Evolutionary conservation across 2,797 vertebrate species (phyloP).

Genomic region (Synaphobranchus kaupii): DNA sequence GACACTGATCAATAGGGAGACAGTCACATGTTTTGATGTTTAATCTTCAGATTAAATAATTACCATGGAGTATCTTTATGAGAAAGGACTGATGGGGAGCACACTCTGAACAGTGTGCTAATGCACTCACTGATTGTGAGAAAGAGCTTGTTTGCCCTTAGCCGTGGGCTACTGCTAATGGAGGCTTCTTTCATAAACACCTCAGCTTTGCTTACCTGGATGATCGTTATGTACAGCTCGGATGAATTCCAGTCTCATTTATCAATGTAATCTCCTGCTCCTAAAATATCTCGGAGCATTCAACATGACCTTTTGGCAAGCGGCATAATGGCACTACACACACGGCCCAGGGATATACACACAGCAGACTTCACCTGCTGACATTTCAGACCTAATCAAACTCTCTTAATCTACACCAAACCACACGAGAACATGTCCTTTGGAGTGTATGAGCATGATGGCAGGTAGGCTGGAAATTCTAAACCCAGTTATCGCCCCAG

Average conservation of each 20-base stretch:
- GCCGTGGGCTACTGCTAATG: neutral
- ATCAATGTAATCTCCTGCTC: slow-evolving; percentile 18
- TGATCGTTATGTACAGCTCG: neutral
- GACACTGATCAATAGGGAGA: slow-evolving; percentile 26
- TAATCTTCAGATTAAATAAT: slow-evolving; percentile 34
- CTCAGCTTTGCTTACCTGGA: neutral
- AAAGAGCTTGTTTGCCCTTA: neutral
- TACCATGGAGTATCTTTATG: slow-evolving; percentile 14
- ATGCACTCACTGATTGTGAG: neutral
- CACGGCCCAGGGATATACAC: neutral
- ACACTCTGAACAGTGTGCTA: neutral
- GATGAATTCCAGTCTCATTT: neutral
- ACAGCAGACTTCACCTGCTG: neutral
- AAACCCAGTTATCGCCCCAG: neutral
- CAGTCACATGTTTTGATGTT: slow-evolving; percentile 29
- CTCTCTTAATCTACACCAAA: slow-evolving; percentile 24
- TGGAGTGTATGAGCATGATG: slow-evolving; percentile 7
- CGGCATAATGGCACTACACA: neutral
- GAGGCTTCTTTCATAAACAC: neutral
- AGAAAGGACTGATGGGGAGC: neutral
- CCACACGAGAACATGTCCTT: slow-evolving; percentile 6
- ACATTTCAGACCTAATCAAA: slow-evolving; percentile 27
- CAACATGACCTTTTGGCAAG: slow-evolving; percentile 2
- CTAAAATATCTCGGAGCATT: neutral
- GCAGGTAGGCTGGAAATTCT: neutral